These are phyloP conservation scores for Mellivora capensis DNA, from an alignment of 2,113 vertebrate genomes.

Conservation along the genomic window DNA sequence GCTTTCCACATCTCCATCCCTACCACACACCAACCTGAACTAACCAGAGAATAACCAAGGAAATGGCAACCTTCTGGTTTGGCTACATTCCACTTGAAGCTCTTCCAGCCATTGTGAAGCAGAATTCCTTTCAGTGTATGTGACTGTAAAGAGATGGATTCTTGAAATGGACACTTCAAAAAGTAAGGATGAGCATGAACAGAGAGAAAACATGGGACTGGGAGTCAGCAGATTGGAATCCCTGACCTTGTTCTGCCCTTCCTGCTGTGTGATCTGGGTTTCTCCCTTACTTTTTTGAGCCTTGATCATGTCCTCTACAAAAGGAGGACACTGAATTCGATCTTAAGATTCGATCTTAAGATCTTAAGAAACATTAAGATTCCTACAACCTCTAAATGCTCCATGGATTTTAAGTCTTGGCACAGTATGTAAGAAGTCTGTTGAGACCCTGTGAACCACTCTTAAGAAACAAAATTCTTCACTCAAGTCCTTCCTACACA, in stretches of 20 bases:
- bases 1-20: neutral
- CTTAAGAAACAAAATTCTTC: neutral
- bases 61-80: neutral
- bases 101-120: neutral
- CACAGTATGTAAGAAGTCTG: neutral
- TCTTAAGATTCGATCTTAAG: too few relatives aligned
- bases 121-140: conserved; percentile 42
- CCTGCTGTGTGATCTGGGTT: neutral
- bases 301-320: neutral
- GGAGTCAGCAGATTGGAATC: neutral
- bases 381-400: neutral
- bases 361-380: too few relatives aligned
- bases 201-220: neutral
- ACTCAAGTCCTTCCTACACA: neutral
- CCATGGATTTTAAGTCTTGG: neutral
- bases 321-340: neutral
- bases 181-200: neutral
- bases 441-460: neutral
- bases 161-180: neutral
- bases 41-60: neutral
- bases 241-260: neutral
- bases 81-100: neutral
- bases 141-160: conserved; percentile 33
- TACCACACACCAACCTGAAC: neutral
- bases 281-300: neutral